phyloP scores from a whole-genome alignment of 2,888 invertebrate genomes.

The Drosophila mimetica region DNA sequence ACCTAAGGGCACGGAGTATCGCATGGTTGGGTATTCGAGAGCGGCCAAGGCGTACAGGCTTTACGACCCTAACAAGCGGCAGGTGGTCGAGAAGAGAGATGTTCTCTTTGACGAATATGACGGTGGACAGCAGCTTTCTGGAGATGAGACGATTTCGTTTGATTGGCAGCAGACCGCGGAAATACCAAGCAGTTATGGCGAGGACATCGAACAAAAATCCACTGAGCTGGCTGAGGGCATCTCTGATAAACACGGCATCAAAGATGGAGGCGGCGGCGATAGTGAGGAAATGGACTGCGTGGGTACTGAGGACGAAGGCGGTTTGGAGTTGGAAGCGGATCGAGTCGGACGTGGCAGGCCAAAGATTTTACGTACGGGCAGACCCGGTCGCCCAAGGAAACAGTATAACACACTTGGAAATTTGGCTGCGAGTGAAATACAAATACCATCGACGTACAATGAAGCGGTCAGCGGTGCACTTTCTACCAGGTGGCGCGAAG shows the following conservation, averaged over 20 bases:
- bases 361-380: not conserved
- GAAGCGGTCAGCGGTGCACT: too few relatives aligned
- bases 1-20: not conserved
- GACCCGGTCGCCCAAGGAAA: not conserved
- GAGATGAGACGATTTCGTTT: conserved; percentile 2
- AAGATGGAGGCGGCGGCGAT: not conserved
- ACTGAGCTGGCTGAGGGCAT: not conserved
- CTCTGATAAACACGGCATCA: too few relatives aligned
- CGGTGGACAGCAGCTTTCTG: not conserved
- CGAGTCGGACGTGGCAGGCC: not conserved
- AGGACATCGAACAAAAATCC: too few relatives aligned
- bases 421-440: too few relatives aligned
- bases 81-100: not conserved
- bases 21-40: not conserved
- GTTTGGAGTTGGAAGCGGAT: not conserved
- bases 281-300: not conserved
- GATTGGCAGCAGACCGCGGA: not conserved
- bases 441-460: too few relatives aligned
- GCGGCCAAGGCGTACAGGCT: not conserved
- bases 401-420: too few relatives aligned
- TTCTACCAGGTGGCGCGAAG: too few relatives aligned
- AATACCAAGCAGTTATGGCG: not conserved
- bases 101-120: too few relatives aligned
- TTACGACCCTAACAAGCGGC: not conserved
- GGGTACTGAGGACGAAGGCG: not conserved